A percentile compares a stretch with the other conserved stretches of the same genome.
These are phyloP conservation scores for Grapholita molesta DNA, from an alignment of 1,140 invertebrate species.

Conservation along the genomic window DNA sequence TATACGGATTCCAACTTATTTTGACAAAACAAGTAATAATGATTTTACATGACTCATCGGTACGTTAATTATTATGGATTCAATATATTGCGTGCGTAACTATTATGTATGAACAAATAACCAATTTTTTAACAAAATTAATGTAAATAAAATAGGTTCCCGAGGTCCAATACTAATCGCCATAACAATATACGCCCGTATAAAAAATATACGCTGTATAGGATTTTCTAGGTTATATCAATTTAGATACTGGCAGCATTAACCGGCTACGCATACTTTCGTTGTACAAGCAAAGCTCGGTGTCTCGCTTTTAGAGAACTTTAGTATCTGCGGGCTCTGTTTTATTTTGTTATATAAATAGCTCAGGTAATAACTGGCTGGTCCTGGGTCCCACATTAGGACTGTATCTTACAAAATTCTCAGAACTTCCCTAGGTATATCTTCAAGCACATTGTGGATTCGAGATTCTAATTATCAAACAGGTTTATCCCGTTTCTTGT, in stretches of 20 bases:
- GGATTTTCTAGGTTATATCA: not conserved
- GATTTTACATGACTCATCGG: too few relatives aligned
- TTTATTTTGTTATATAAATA: slow-evolving; percentile 35
- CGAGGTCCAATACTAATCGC: too few relatives aligned
- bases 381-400: not conserved
- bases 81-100: too few relatives aligned
- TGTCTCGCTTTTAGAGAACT: not conserved
- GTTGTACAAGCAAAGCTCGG: not conserved
- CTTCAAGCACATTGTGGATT: not conserved
- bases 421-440: not conserved
- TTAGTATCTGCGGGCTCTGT: not conserved
- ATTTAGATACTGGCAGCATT: not conserved
- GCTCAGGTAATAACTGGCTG: slow-evolving; percentile 18
- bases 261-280: not conserved
- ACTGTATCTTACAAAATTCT: not conserved
- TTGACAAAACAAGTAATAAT: too few relatives aligned
- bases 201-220: too few relatives aligned
- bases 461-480: slow-evolving; percentile 23
- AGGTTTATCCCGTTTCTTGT: slow-evolving; percentile 27
- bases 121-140: too few relatives aligned
- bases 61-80: too few relatives aligned
- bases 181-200: too few relatives aligned
- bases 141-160: too few relatives aligned
- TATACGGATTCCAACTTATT: too few relatives aligned
- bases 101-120: too few relatives aligned